These are phyloP conservation scores for Exocentrus adspersus DNA, from an alignment of 2,888 invertebrate species.

Conservation along the genomic window DNA sequence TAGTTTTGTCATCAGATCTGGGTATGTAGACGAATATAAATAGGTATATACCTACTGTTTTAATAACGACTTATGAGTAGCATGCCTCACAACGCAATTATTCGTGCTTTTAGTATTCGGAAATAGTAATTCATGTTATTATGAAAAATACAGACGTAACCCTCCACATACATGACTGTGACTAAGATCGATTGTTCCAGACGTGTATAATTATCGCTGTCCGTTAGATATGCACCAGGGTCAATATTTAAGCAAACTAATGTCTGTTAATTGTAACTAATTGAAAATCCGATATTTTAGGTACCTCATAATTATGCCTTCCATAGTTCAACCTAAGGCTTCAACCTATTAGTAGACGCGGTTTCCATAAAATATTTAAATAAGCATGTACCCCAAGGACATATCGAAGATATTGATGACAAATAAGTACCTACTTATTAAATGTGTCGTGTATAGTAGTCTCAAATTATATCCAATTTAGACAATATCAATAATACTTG, in stretches of 20 bases:
- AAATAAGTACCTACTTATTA: conserved; percentile 20
- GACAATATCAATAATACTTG: too few species aligned
- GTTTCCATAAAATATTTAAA: conserved; percentile 25
- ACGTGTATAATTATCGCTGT: not conserved
- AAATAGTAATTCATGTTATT: not conserved
- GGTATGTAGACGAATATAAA: too few species aligned
- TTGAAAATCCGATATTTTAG: conserved; percentile 1
- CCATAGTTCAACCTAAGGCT: conserved; percentile 7
- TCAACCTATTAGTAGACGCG: conserved; percentile 19
- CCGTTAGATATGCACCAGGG: conserved; percentile 1
- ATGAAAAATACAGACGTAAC: not conserved
- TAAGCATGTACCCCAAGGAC: conserved; percentile 2
- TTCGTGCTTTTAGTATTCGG: too few species aligned
- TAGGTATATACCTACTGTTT: too few species aligned
- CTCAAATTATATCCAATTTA: not conserved
- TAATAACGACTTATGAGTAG: too few species aligned
- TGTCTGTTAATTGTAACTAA: conserved; percentile 7
- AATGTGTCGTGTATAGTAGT: not conserved
- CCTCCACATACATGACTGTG: not conserved
- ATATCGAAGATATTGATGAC: conserved; percentile 16
- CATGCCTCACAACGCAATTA: too few species aligned
- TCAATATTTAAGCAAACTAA: not conserved
- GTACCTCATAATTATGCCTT: conserved; percentile 16
- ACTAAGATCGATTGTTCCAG: conserved; percentile 6
- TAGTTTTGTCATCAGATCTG: too few species aligned